phyloP scores from a whole-genome alignment of 2,113 vertebrate genomes.

The Pardalotus punctatus region DNA sequence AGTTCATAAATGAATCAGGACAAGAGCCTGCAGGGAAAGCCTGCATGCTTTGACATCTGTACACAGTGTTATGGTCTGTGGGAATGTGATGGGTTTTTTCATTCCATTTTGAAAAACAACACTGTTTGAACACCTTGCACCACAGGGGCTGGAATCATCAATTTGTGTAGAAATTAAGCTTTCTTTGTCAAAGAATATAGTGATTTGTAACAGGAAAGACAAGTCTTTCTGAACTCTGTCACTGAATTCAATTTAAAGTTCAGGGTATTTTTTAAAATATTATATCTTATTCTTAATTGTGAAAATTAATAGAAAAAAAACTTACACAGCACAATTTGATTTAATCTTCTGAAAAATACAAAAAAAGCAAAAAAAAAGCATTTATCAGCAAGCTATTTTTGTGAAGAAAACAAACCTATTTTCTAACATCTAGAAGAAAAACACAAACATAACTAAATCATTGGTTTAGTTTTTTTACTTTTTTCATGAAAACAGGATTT shows the following conservation, averaged over 20 bases:
- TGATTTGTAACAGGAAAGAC: neutral
- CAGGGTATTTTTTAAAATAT: neutral
- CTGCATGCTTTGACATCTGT: neutral
- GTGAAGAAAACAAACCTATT: neutral
- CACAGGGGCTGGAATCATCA: neutral
- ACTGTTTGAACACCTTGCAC: neutral
- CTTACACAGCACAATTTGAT: rapidly evolving
- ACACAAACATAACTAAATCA: neutral
- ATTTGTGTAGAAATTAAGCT: neutral
- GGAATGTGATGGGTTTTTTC: neutral
- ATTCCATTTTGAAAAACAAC: neutral
- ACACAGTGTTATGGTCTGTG: neutral
- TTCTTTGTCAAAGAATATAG: neutral
- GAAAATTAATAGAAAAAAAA: neutral
- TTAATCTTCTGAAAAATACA: neutral
- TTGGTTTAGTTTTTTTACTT: neutral
- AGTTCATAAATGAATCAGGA: neutral
- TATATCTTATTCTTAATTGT: neutral
- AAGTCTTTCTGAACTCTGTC: neutral
- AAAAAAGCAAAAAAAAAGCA: neutral
- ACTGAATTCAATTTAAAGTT: neutral
- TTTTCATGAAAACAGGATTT: neutral
- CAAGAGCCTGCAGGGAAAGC: neutral
- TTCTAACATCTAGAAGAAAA: neutral
- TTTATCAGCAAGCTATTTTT: neutral